phyloP scores from a whole-genome alignment of 2,113 vertebrate species.

The Hirundichthys speculiger region DNA sequence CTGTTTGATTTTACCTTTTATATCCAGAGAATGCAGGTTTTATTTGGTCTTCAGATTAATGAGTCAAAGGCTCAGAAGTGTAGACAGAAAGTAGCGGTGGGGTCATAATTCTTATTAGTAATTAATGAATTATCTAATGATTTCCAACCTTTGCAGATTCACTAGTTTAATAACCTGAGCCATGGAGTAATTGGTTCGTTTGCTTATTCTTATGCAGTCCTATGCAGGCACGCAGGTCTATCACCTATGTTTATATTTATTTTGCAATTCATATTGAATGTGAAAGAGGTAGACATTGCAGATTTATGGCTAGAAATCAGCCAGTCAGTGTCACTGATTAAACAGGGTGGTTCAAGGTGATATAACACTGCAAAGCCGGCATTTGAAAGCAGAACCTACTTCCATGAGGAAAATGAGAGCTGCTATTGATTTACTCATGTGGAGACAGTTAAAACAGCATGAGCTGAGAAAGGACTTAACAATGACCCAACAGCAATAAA shows the following conservation, averaged over 20 bases:
- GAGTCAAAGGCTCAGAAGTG: slow-evolving; percentile 43
- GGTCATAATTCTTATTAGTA: slow-evolving; percentile 56
- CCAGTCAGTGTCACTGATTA: neutral
- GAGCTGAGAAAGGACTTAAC: neutral
- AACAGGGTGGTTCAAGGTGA: slow-evolving; percentile 27
- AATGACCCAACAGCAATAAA: neutral
- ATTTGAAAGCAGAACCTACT: no score
- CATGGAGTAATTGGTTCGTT: slow-evolving; percentile 20
- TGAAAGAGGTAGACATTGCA: neutral
- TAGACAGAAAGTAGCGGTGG: slow-evolving; percentile 24
- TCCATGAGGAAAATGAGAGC: neutral
- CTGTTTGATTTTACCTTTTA: slow-evolving; percentile 6
- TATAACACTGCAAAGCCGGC: neutral
- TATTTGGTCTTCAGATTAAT: slow-evolving; percentile 67
- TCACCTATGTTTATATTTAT: slow-evolving; percentile 28
- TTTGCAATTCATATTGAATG: slow-evolving; percentile 12
- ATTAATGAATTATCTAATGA: no score
- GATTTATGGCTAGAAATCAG: slow-evolving; percentile 1
- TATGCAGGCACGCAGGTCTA: slow-evolving; percentile 1
- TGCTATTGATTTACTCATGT: neutral
- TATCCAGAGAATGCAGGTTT: slow-evolving; percentile 12
- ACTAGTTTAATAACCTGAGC: slow-evolving; percentile 49
- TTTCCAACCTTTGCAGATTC: slow-evolving; percentile 63
- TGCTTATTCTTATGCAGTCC: slow-evolving; percentile 17
- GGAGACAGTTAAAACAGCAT: neutral